Conservation (phyloP, 2,888 invertebrate species). For the Synanthedon formicaeformis region DNA sequence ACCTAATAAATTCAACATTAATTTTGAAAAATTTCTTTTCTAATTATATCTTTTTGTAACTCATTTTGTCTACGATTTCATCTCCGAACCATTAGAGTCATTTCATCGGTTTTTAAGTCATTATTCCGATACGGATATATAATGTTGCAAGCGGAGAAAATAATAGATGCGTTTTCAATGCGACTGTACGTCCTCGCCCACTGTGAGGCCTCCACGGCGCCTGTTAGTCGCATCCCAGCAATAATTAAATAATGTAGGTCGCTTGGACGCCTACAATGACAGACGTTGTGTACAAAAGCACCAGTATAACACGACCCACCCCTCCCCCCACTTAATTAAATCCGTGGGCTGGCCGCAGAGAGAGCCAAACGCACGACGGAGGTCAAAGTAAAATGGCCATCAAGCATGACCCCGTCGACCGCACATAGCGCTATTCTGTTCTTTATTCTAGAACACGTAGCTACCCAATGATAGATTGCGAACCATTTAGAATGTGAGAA, state of each 20-base stretch:
- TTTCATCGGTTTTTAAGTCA: no score
- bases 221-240: conserved; percentile 57
- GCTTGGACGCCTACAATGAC: conserved; percentile 54
- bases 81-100: no score
- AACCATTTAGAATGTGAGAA: conserved; percentile 11
- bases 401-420: conserved; percentile 36
- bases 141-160: background rate
- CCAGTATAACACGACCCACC: conserved; percentile 29
- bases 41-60: no score
- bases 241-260: conserved; percentile 66
- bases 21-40: no score
- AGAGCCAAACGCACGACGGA: conserved; percentile 12
- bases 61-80: no score
- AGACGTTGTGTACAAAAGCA: conserved; percentile 30
- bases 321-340: conserved; percentile 30
- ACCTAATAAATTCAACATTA: no score
- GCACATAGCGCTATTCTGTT: conserved; percentile 27
- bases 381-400: conserved; percentile 28
- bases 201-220: conserved; percentile 48
- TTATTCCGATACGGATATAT: no score
- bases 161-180: conserved; percentile 12
- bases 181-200: conserved; percentile 42
- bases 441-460: conserved; percentile 41
- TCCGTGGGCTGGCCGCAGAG: conserved; percentile 10
- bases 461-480: conserved; percentile 14